Evolutionary conservation across 2,797 vertebrate species (phyloP).

Genomic region (Schizopygopsis malacanthus): DNA sequence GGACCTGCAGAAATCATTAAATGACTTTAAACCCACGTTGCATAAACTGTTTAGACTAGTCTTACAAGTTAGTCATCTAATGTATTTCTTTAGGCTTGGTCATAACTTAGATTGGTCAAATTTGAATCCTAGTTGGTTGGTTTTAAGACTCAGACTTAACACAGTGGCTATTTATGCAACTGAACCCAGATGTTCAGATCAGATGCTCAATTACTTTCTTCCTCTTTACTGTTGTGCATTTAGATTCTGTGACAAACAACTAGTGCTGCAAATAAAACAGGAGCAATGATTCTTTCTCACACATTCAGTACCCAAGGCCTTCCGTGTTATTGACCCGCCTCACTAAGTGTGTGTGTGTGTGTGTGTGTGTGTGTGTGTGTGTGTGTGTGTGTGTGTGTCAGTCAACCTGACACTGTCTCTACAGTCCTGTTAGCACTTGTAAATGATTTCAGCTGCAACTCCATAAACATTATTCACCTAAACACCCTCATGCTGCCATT

Average conservation of each 20-base stretch:
- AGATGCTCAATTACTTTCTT: not conserved
- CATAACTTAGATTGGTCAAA: not conserved
- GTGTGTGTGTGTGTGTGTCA: constrained; percentile 18
- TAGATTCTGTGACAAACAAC: constrained; percentile 8
- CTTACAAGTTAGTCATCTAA: not conserved
- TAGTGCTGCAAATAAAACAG: constrained; percentile 11
- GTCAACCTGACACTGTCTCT: constrained; percentile 48
- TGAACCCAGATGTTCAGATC: constrained; percentile 5
- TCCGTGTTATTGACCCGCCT: not conserved
- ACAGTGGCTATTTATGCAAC: not conserved
- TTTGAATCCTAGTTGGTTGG: not conserved
- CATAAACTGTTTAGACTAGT: not conserved
- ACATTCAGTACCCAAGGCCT: not conserved
- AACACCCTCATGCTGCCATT: not conserved
- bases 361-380: constrained; percentile 3
- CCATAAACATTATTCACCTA: constrained; percentile 10
- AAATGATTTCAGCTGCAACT: constrained; percentile 61
- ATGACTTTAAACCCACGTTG: not conserved
- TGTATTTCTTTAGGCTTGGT: not conserved
- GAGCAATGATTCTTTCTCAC: not conserved
- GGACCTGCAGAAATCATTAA: not conserved
- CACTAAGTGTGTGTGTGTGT: not conserved
- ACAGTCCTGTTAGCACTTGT: constrained; percentile 58
- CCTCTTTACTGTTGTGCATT: not conserved
- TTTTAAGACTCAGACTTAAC: not conserved